A percentile compares a stretch with the other conserved stretches of the same genome.
Conservation (phyloP, 2,113 vertebrate species). For the Emydocephalus ijimae region DNA sequence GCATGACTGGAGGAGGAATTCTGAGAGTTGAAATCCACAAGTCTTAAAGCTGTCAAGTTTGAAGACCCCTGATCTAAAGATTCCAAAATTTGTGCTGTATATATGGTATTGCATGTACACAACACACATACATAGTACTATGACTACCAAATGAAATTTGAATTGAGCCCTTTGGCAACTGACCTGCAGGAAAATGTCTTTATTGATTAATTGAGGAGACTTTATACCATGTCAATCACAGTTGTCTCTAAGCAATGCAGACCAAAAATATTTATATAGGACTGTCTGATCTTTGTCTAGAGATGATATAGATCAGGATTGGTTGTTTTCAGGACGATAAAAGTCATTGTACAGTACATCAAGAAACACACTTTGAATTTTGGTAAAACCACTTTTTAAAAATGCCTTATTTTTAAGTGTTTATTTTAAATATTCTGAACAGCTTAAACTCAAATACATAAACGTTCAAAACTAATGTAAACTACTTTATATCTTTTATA, state of each 20-base stretch:
- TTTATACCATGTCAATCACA: neutral
- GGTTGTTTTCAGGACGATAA: neutral
- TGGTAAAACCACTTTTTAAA: neutral
- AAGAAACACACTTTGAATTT: neutral
- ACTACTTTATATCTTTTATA: neutral
- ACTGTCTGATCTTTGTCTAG: neutral
- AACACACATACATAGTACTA: neutral
- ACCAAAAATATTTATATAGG: neutral
- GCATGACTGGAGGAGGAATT: too few species aligned
- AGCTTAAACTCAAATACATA: neutral
- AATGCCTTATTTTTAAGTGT: neutral
- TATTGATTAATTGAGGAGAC: neutral
- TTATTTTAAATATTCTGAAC: neutral
- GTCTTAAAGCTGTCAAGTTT: too few species aligned
- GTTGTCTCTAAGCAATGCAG: neutral
- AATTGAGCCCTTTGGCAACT: neutral
- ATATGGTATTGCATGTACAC: neutral
- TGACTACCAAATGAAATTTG: neutral
- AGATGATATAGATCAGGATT: neutral
- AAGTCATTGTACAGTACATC: neutral
- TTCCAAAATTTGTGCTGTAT: neutral
- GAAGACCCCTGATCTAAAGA: neutral
- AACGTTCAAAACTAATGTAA: neutral
- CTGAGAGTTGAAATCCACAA: too few species aligned
- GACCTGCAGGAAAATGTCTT: neutral